Base-by-base conservation (phyloP, 2,888 invertebrate genomes). In the Athalia cordata region DNA sequence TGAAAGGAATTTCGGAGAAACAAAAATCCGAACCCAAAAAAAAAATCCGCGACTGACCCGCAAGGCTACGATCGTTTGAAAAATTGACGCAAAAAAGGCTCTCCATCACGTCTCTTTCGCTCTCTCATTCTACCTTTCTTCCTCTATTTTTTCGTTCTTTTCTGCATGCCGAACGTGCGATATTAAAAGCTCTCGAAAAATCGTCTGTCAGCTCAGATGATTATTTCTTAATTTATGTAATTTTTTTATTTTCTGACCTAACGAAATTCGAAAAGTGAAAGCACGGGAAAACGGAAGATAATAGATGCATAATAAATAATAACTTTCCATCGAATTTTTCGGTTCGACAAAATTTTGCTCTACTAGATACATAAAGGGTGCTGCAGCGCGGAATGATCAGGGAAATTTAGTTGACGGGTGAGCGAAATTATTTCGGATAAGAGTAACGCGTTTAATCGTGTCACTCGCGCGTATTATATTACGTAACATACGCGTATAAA, bases 321-420 rank as follows among this genome's bases (percentile, higher is more conserved):
- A 29, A 29, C 29, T 29, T 29, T 2, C 29, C 29, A 29, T 29
- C 29, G 0, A 66, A 49, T 49, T 49, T 66, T 13, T 47, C 66
- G 66, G 66, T 47, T 66, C 49, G 47, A 49, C 49, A 66, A 49
- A 49, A n/a, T n/a, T 66, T 13, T 66, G 0, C 29, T 29, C 29
- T 29, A n/a, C n/a, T n/a, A n/a, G n/a, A n/a, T n/a, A n/a, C n/a
- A n/a, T n/a, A n/a, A n/a, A n/a, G n/a, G n/a, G n/a, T n/a, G n/a
- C n/a, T n/a, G n/a, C n/a, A 55, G 8, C 8, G 8, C 55, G 2
- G 11, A 9, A 68, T 52, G 55, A 52, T 68, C 68, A 55, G 55
- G 52, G 15, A 50, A 49, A 68, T 68, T 55, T 68, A 43, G 68
- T 52, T 52, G 55, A 68, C 55, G 52, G 68, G 68, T 52, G 55